Percentiles rank a stretch among this genome's conserved stretches.
Conservation (phyloP, 2,888 invertebrate genomes). For the Tyria jacobaeae region DNA sequence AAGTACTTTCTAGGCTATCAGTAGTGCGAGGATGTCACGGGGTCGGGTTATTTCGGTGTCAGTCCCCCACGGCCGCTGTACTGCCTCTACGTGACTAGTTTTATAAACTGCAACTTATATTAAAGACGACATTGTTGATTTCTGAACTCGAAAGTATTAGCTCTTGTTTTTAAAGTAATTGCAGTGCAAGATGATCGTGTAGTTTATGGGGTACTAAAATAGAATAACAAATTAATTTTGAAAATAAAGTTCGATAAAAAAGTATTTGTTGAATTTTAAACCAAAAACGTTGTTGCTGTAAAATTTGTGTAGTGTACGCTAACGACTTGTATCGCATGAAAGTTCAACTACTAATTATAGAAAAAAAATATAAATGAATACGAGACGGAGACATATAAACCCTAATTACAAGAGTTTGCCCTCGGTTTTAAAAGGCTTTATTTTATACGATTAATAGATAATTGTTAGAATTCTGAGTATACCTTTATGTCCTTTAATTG, state of each 20-base stretch:
- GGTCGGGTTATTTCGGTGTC: constrained; percentile 58
- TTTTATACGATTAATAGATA: background rate
- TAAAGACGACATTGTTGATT: constrained; percentile 58
- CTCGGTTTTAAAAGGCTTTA: background rate
- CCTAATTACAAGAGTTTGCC: background rate
- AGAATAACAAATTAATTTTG: background rate
- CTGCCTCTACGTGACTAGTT: constrained; percentile 63
- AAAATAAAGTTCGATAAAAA: too few species aligned
- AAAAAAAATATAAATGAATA: background rate
- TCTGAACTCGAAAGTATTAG: constrained; percentile 43
- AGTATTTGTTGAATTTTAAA: too few species aligned
- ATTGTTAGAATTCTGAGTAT: background rate
- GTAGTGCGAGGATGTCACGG: constrained; percentile 55
- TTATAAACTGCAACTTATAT: constrained; percentile 58
- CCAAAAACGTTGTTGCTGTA: too few species aligned
- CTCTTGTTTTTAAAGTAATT: constrained; percentile 5
- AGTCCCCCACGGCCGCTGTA: constrained; percentile 54
- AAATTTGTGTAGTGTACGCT: background rate
- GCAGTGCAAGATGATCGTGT: background rate
- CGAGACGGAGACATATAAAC: background rate
- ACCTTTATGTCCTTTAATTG: background rate
- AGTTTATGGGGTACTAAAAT: background rate
- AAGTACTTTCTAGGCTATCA: constrained; percentile 53
- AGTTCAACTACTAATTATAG: background rate
- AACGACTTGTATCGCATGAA: background rate